Conservation (phyloP, 2,888 invertebrate genomes). For the Resseliella maxima region DNA sequence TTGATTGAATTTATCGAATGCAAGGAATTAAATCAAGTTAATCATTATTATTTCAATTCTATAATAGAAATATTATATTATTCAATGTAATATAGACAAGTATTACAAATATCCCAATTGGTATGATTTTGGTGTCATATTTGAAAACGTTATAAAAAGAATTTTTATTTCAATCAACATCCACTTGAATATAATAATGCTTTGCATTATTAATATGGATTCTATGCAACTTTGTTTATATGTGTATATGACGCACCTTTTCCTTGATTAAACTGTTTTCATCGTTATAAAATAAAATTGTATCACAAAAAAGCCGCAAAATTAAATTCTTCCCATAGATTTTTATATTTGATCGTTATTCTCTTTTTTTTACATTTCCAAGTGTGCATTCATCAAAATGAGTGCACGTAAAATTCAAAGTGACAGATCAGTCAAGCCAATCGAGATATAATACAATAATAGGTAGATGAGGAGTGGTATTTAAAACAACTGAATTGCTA, state of each 20-base stretch:
- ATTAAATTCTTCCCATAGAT: neutral
- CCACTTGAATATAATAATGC: too few species aligned
- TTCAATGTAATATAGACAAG: too few species aligned
- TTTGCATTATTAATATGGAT: neutral
- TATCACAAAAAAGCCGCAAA: too few species aligned
- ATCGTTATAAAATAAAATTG: neutral
- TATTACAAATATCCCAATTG: too few species aligned
- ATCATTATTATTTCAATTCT: too few species aligned
- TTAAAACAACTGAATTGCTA: neutral
- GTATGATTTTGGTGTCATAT: too few species aligned
- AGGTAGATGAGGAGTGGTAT: slow-evolving; percentile 19
- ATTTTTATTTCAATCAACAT: too few species aligned
- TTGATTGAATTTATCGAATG: too few species aligned
- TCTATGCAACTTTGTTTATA: neutral
- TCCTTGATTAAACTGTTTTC: neutral
- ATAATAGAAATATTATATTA: too few species aligned
- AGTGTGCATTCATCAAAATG: neutral
- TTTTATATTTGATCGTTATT: neutral
- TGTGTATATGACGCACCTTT: neutral
- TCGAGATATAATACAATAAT: neutral
- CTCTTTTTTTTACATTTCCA: too few species aligned
- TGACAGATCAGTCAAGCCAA: slow-evolving; percentile 11
- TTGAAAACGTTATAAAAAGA: too few species aligned
- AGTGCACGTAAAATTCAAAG: neutral
- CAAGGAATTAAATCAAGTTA: too few species aligned